Percentiles rank a stretch among this genome's conserved stretches.
Conservation (phyloP, 2,113 vertebrate species). For the Vombatus ursinus region DNA sequence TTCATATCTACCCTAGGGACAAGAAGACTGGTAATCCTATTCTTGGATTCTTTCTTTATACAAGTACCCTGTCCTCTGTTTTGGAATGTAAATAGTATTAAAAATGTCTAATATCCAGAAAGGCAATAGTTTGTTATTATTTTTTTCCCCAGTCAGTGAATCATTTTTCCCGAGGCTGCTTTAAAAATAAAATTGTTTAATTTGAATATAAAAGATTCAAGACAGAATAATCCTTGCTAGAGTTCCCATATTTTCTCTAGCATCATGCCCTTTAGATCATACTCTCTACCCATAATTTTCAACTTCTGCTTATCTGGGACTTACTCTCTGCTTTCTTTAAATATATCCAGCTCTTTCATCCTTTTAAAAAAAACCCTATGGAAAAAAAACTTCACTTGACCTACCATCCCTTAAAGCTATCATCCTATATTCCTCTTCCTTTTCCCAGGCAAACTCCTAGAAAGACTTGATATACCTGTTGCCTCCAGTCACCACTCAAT, state of each 20-base stretch:
- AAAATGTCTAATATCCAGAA: slow-evolving; percentile 45
- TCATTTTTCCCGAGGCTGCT: slow-evolving; percentile 71
- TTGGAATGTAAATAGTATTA: not conserved
- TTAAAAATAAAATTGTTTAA: slow-evolving; percentile 47
- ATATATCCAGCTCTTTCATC: not conserved
- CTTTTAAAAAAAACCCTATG: not conserved
- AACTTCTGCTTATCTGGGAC: not conserved
- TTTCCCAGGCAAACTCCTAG: not conserved
- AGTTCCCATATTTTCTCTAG: not conserved
- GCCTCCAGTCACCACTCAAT: not conserved
- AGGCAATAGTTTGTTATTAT: slow-evolving; percentile 40
- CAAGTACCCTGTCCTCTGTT: not conserved
- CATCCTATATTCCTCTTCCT: not conserved
- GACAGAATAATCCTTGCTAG: slow-evolving; percentile 24
- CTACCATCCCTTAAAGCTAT: not conserved
- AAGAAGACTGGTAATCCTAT: not conserved
- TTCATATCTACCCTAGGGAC: not conserved
- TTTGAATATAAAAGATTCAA: slow-evolving; percentile 32
- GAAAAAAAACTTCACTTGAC: not conserved
- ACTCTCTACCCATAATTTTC: not conserved
- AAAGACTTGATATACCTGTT: not conserved
- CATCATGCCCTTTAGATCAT: not conserved
- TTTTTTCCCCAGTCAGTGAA: slow-evolving; percentile 60
- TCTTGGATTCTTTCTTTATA: not conserved
- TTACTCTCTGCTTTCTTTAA: slow-evolving; percentile 18